phyloP scores from a whole-genome alignment of 2,888 invertebrate species.

The Brassicogethes aeneus region DNA sequence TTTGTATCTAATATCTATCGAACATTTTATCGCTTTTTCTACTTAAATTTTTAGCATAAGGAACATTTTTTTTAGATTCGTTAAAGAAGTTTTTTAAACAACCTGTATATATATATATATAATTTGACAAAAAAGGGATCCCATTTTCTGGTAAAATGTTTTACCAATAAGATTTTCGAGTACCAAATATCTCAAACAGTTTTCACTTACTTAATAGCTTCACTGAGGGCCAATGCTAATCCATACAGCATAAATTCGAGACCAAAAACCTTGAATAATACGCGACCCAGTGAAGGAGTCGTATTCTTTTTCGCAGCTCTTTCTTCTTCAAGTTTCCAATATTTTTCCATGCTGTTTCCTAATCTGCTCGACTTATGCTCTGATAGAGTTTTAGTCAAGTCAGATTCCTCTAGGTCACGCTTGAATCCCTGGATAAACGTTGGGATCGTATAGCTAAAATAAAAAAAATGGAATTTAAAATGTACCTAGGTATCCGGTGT shows the following conservation, averaged over 20 bases:
- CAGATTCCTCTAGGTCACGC: slow-evolving; percentile 55
- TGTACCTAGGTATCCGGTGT: too few species aligned
- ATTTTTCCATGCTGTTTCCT: slow-evolving; percentile 53
- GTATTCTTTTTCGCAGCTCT: slow-evolving; percentile 34
- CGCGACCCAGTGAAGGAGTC: slow-evolving; percentile 52
- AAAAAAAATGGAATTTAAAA: too few species aligned
- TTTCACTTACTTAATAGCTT: slow-evolving; percentile 47
- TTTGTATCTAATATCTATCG: too few species aligned
- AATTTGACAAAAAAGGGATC: too few species aligned
- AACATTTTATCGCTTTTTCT: too few species aligned
- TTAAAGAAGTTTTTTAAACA: too few species aligned
- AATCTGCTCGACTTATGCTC: slow-evolving; percentile 59
- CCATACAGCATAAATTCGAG: slow-evolving; percentile 53
- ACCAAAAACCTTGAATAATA: slow-evolving; percentile 53
- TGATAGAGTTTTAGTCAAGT: slow-evolving; percentile 56
- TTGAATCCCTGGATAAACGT: slow-evolving; percentile 60
- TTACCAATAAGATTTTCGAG: too few species aligned
- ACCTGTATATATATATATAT: too few species aligned
- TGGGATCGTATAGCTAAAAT: slow-evolving; percentile 58
- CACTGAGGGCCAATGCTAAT: slow-evolving; percentile 52
- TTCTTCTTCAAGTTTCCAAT: slow-evolving; percentile 53
- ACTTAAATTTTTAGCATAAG: too few species aligned
- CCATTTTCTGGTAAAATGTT: too few species aligned
- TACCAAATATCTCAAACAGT: too few species aligned
- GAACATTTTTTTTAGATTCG: too few species aligned